Evolutionary conservation across 2,888 invertebrate species (phyloP).

Genomic region (Leucozona laternaria): DNA sequence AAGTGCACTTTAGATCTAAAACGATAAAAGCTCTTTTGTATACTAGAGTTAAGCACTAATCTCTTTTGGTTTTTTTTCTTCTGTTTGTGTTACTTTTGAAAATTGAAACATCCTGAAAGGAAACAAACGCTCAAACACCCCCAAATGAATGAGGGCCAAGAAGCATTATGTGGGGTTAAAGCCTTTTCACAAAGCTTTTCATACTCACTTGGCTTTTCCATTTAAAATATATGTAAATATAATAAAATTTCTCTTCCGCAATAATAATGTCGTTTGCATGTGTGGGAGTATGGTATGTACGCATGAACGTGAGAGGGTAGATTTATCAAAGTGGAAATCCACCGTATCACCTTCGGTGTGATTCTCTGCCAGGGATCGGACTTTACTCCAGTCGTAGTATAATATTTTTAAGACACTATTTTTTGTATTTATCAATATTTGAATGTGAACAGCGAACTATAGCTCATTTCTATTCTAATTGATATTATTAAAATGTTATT

Average conservation of each 20-base stretch:
- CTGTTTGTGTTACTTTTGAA: background rate
- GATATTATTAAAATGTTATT: too few species aligned
- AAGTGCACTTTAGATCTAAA: constrained; percentile 59
- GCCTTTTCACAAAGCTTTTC: constrained; percentile 53
- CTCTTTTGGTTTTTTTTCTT: constrained; percentile 15
- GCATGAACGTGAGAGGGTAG: constrained; percentile 65
- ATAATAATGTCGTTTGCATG: background rate
- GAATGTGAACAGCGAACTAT: too few species aligned
- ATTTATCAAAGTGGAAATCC: constrained; percentile 58
- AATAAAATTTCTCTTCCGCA: constrained; percentile 42
- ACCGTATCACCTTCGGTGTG: constrained; percentile 60
- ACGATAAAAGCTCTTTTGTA: constrained; percentile 60
- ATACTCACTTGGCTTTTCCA: constrained; percentile 46
- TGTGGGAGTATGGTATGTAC: constrained; percentile 49
- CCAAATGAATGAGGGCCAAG: constrained; percentile 45
- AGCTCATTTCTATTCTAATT: too few species aligned
- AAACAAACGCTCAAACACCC: constrained; percentile 62
- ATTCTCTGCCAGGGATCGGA: background rate
- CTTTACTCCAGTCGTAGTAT: background rate
- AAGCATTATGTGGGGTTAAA: constrained; percentile 65
- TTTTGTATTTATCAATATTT: too few species aligned
- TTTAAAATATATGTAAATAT: constrained; percentile 25
- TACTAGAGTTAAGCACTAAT: constrained; percentile 31
- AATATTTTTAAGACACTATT: background rate
- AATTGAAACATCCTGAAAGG: constrained; percentile 68